These are phyloP conservation scores for Typhlomys cinereus DNA, from an alignment of 2,113 vertebrate genomes.

Conservation along the genomic window DNA sequence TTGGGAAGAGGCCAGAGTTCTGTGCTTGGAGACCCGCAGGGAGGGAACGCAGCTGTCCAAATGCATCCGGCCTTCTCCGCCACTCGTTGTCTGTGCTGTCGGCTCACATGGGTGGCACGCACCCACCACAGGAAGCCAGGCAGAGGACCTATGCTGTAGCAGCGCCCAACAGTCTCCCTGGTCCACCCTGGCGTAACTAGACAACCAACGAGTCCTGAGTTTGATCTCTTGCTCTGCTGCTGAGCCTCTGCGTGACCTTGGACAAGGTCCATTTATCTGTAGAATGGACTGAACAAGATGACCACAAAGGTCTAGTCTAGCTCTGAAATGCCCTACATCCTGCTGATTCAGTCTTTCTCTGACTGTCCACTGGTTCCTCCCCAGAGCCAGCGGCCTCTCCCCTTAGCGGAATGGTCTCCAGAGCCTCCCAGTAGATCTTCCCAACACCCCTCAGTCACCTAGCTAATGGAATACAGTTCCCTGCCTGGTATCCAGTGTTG, in stretches of 20 bases:
- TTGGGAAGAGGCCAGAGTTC: not conserved
- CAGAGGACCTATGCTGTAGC: not conserved
- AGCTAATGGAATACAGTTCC: not conserved
- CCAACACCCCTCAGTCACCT: not conserved
- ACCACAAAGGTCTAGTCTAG: not conserved
- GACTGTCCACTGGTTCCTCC: not conserved
- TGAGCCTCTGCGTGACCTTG: not conserved
- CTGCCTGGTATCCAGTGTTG: not conserved
- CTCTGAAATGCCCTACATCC: not conserved
- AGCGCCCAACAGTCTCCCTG: not conserved
- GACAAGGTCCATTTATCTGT: not conserved
- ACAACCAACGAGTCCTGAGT: not conserved
- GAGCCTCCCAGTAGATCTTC: not conserved
- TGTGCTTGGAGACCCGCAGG: not conserved
- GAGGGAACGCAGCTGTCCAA: not conserved
- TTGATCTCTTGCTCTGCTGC: not conserved
- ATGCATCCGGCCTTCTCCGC: not conserved
- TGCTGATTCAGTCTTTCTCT: not conserved
- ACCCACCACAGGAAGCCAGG: accelerated
- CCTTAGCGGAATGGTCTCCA: not conserved
- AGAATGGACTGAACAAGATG: not conserved
- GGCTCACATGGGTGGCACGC: not conserved
- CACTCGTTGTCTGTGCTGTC: slow-evolving; percentile 12
- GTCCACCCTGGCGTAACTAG: not conserved
- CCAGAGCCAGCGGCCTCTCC: not conserved